Base-by-base conservation (phyloP, 35 echinoderm and acorn worm genomes). In the Apostichopus japonicus region DNA sequence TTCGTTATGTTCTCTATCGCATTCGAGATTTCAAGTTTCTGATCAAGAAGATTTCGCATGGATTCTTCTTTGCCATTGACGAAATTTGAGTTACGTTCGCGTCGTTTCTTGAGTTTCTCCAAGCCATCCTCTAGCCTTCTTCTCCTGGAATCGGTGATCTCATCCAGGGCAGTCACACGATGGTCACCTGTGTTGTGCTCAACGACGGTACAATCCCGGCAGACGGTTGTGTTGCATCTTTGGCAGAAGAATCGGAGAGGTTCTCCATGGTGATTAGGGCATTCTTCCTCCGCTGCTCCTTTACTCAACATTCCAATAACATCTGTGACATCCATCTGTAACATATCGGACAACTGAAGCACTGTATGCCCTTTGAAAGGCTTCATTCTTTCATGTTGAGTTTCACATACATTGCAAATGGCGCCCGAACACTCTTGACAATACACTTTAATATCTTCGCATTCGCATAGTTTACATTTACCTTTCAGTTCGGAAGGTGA, bases 231-330 rank as follows among this genome's bases (percentile, higher is more conserved):
- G 23, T 63, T 54, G 21, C 86, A 87, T 27, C 56, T 53, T 24
- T 87, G 86, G 56, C 86, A 87, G 57, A 87, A 87, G n/a, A 87
- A 87, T 62, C 86, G 53, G 15, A 87, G 56, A 14, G 86, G 86
- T 63, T 87, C 86, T n/a, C 86, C 86, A 23, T 87, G 8, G 56
- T 87, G 86, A 14, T 14, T 65, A 24, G 58, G 10, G 21, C 86
- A 87, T 27, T 65, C 56, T 4, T 87, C 86, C 15, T 87, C 86
- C 63, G 24, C 53, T 51, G 67, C 86, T 8, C 86, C 86, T 25
- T 87, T 23, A 58, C 86, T 87, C 86, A 87, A 33, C 22, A 62
- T 63, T 44, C 86, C n/a, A 13, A 87, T 63, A 10, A 63, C 56
- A 10, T 87, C 56, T 11, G n/a, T 58, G 17, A 87, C 23, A 24